phyloP scores from a whole-genome alignment of 1,140 invertebrate species.

The Nephila pilipes region DNA sequence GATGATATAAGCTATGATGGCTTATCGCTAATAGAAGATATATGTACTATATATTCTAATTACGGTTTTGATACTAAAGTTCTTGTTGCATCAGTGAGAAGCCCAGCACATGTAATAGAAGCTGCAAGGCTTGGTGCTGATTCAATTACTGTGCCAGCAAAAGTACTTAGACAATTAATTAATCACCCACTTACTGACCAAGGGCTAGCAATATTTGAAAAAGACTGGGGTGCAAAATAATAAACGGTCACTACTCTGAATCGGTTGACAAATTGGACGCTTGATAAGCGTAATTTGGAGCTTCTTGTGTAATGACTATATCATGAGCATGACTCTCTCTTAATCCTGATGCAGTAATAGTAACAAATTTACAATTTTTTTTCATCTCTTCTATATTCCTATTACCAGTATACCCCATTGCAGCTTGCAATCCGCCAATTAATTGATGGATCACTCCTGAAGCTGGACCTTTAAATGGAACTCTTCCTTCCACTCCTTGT shows the following conservation, averaged over 20 bases:
- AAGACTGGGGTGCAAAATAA: too few relatives aligned
- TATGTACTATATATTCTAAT: slow-evolving; percentile 73
- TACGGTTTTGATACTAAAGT: slow-evolving; percentile 17
- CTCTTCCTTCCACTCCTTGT: too few relatives aligned
- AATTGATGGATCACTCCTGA: too few relatives aligned
- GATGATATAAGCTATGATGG: too few relatives aligned
- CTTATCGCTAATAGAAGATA: too few relatives aligned
- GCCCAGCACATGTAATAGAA: too few relatives aligned
- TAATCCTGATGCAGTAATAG: slow-evolving; percentile 6
- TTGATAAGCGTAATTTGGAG: slow-evolving; percentile 1
- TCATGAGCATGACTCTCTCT: slow-evolving; percentile 4
- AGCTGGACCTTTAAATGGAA: too few relatives aligned
- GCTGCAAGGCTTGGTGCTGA: background rate
- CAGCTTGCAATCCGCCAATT: background rate
- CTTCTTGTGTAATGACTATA: too few relatives aligned
- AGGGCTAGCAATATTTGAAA: too few relatives aligned
- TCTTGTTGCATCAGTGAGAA: slow-evolving; percentile 16
- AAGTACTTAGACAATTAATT: too few relatives aligned
- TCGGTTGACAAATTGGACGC: slow-evolving; percentile 14
- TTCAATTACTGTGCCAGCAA: too few relatives aligned
- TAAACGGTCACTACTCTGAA: background rate
- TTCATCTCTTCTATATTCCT: slow-evolving; percentile 7
- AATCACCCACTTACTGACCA: too few relatives aligned
- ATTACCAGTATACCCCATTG: background rate
- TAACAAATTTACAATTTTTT: slow-evolving; percentile 3